Conservation (phyloP, 2,888 invertebrate species). For the Netelia inedita region DNA sequence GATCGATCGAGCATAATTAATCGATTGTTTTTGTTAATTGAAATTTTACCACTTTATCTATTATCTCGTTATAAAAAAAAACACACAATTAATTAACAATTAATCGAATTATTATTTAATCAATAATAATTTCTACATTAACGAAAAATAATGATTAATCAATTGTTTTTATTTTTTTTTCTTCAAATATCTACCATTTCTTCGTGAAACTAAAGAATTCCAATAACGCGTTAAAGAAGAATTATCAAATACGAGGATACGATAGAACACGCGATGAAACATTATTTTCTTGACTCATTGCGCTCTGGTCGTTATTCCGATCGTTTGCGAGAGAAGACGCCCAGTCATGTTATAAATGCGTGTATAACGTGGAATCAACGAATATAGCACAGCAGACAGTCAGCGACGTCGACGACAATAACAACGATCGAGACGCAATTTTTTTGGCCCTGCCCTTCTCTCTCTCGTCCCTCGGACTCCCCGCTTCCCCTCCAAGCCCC, state of each 20-base stretch:
- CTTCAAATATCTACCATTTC: too few species aligned
- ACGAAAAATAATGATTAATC: background rate
- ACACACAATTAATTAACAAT: background rate
- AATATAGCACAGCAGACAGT: conserved; percentile 19
- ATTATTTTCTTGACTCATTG: background rate
- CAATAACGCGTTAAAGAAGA: background rate
- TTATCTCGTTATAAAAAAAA: too few species aligned
- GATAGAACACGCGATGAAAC: background rate
- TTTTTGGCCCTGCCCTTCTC: conserved; percentile 51
- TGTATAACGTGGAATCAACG: background rate
- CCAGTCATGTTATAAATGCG: background rate
- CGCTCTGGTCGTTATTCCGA: background rate
- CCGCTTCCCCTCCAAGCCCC: background rate
- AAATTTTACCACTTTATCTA: too few species aligned
- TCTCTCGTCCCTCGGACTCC: background rate
- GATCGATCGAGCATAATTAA: too few species aligned
- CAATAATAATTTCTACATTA: background rate
- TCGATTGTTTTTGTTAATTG: too few species aligned
- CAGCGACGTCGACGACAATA: conserved; percentile 32
- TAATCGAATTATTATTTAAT: background rate
- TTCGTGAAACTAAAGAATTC: too few species aligned
- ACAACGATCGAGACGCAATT: conserved; percentile 53
- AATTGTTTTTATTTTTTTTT: too few species aligned
- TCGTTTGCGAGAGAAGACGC: background rate
- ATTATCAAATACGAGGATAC: background rate